Percentiles rank a stretch among this genome's conserved stretches.
phyloP scores from a whole-genome alignment of 1,140 invertebrate genomes.

The Planococcus citri region DNA sequence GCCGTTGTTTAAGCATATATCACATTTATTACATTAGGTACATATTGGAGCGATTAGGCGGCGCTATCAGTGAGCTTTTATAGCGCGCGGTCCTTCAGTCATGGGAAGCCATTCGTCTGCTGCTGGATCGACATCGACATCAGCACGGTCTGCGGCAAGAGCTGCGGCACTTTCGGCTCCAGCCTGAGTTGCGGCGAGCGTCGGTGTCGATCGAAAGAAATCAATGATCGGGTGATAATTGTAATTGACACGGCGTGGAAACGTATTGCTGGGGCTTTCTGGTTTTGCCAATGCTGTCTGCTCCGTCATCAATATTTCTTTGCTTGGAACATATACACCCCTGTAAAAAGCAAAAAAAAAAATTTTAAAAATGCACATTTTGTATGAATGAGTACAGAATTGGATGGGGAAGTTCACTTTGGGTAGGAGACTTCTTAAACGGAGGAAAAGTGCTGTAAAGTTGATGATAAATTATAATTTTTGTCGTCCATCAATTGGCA shows the following conservation, averaged over 20 bases:
- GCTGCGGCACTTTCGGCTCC: no score
- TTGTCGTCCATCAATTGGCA: no score
- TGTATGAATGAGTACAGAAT: not conserved
- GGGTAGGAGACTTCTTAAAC: no score
- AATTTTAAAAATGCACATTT: not conserved
- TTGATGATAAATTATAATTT: no score
- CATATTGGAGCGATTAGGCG: no score
- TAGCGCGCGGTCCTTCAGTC: not conserved
- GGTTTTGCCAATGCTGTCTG: not conserved
- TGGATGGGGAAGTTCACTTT: no score
- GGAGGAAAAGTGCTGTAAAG: no score
- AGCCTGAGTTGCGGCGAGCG: not conserved
- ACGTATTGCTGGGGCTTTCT: not conserved
- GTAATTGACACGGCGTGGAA: constrained; percentile 42
- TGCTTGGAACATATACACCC: not conserved
- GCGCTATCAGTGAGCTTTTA: not conserved
- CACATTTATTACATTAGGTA: no score
- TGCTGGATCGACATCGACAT: no score
- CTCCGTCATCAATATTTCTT: not conserved
- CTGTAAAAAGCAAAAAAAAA: not conserved
- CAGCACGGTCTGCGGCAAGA: not conserved
- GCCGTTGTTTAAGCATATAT: no score
- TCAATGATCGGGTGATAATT: constrained; percentile 76
- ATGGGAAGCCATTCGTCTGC: not conserved
- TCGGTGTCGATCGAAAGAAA: constrained; percentile 45